A percentile compares a stretch with the other conserved stretches of the same genome.
Conservation (phyloP, 37 sponge, comb jelly and placozoan species). For the Eunapius fragilis region DNA sequence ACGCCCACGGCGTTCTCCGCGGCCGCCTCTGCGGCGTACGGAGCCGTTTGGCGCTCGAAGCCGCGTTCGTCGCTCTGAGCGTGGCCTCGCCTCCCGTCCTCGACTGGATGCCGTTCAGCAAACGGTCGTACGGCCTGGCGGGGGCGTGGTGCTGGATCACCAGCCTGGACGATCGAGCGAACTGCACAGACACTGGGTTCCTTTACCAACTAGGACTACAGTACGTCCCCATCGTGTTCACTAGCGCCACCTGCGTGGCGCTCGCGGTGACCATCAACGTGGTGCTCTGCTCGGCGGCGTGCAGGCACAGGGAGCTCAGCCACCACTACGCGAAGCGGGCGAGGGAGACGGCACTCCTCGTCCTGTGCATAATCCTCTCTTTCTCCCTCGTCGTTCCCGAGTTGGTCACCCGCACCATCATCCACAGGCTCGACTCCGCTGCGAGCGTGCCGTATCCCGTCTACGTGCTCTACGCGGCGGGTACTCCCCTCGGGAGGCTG, state of each 20-base stretch:
- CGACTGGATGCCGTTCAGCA: background rate
- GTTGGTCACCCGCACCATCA: background rate
- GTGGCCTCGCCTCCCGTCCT: background rate
- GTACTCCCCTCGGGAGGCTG: background rate
- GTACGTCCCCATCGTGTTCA: background rate
- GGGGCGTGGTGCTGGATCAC: background rate
- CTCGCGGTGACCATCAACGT: background rate
- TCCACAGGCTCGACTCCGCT: background rate
- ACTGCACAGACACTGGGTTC: background rate
- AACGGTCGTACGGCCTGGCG: background rate
- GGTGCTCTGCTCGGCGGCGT: background rate
- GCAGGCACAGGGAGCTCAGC: background rate
- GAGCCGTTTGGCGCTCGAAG: background rate
- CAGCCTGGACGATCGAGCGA: background rate
- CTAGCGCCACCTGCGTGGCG: background rate
- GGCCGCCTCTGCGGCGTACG: background rate
- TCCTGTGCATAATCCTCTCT: background rate
- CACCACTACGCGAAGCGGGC: background rate
- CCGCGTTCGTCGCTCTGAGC: background rate
- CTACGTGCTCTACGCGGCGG: background rate
- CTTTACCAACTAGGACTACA: background rate
- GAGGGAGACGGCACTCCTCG: background rate
- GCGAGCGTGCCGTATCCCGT: background rate
- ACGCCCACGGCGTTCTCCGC: background rate
- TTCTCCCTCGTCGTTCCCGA: background rate